Base-by-base conservation (phyloP, 1,140 invertebrate species). In the Polyergus mexicanus region DNA sequence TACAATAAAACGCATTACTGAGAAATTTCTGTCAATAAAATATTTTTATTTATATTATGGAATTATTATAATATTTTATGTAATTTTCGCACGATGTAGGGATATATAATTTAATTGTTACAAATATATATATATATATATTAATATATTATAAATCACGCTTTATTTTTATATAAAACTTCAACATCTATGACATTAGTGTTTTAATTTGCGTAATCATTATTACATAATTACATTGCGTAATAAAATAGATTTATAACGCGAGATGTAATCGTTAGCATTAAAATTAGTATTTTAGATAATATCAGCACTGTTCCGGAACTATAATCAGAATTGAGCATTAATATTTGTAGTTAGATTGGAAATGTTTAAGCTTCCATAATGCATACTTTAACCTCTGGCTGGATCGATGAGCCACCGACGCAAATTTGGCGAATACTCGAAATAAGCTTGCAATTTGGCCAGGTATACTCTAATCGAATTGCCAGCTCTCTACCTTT, bases 341-440 rank as follows among this genome's bases (percentile, higher is more conserved):
- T 54, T 51, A 66, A 28, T 78, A 66, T 78, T 54, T 4, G 62
- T n/a, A 54, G 47, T 78, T 78, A n/a, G 2, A 68, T 78, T 68
- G n/a, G 44, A 56, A 78, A 78, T 47, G 51, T 68, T 54, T 28
- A 35, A 54, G 22, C 22, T 54, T 68, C 32, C 10, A 51, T 77
- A 38, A 44, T 68, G 28, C n/a, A 22, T 78, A 66, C 13, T 32
- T 68, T 68, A 78, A 78, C 8, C 44, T 56, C 1, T 19, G 41
- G 25, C 41, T 65, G 4, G 32, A 38, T 51, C 44, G 32, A 78
- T 78, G n/a, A 41, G n/a, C 13, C 58, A 51, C 41, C 22, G n/a
- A 78, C 32, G 13, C 41, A 8, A 66, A 78, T 78, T 66, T 51
- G 32, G 10, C 68, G 28, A 22, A 66, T 22, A 54, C 16, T 63